Evolutionary conservation across 2,888 invertebrate species (phyloP).

Genomic region (Podotricha telesiphe): DNA sequence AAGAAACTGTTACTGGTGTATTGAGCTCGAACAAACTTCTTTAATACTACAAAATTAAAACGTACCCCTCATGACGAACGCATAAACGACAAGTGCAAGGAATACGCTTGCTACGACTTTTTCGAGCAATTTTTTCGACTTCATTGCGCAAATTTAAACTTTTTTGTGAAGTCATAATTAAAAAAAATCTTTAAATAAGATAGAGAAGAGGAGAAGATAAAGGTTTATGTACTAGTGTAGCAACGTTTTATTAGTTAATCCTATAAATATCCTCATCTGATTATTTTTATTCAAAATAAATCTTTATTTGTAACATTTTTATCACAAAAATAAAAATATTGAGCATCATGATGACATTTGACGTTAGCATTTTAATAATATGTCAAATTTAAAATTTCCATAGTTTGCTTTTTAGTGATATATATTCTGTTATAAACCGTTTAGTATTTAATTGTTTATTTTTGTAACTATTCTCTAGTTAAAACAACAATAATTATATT

Average conservation of each 20-base stretch:
- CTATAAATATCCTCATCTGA: not conserved
- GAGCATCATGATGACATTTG: not conserved
- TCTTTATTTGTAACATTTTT: not conserved
- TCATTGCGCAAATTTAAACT: not conserved
- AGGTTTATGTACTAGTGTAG: not conserved
- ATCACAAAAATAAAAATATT: not conserved
- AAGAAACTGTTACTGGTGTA: not conserved
- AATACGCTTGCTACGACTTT: slow-evolving; percentile 3
- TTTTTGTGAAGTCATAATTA: slow-evolving; percentile 7
- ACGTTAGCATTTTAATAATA: not conserved
- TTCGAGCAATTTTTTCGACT: slow-evolving; percentile 3
- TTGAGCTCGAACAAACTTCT: not conserved
- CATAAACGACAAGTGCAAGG: slow-evolving; percentile 23
- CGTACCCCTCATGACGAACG: slow-evolving; percentile 13
- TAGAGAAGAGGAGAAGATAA: too few relatives aligned
- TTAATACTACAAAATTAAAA: not conserved
- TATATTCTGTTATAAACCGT: too few relatives aligned
- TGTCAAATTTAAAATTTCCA: slow-evolving; percentile 7
- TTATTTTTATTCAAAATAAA: not conserved
- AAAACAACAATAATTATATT: too few relatives aligned
- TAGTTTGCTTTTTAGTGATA: not conserved
- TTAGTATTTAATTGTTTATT: not conserved
- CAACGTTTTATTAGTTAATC: not conserved
- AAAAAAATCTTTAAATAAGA: not conserved
- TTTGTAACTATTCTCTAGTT: too few relatives aligned